phyloP scores from a whole-genome alignment of 1,140 invertebrate genomes.

The Ceratoteleas bidentatus region DNA sequence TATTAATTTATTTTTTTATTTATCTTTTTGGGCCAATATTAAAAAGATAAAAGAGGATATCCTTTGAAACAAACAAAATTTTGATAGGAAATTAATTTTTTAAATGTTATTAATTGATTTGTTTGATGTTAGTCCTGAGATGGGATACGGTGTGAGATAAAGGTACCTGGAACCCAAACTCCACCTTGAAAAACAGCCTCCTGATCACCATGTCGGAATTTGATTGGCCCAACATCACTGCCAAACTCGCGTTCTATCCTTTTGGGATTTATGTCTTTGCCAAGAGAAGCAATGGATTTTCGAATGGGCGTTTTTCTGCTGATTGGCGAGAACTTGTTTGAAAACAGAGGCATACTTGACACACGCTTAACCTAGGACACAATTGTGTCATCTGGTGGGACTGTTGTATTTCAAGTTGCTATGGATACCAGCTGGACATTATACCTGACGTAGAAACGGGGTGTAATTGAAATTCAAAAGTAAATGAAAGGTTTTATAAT shows the following conservation, averaged over 20 bases:
- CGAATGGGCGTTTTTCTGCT: constrained; percentile 82
- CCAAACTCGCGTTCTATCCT: constrained; percentile 83
- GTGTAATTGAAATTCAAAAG: no score
- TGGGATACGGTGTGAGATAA: no score
- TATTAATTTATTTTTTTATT: no score
- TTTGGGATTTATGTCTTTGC: constrained; percentile 83
- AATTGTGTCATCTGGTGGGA: constrained; percentile 6
- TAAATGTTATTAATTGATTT: no score
- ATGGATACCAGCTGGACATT: constrained; percentile 9
- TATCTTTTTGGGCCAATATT: no score
- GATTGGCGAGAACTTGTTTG: constrained; percentile 81
- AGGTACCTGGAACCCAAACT: constrained; percentile 84
- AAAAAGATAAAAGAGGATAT: no score
- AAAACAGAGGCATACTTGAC: constrained; percentile 71
- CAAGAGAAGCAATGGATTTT: constrained; percentile 81
- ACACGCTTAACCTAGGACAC: constrained; percentile 26
- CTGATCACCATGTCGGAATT: constrained; percentile 84
- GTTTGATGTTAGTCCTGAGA: no score
- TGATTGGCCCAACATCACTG: constrained; percentile 82
- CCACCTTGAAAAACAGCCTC: constrained; percentile 85
- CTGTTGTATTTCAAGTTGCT: neutral
- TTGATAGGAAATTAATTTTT: no score
- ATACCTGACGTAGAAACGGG: no score
- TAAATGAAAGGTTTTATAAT: no score
- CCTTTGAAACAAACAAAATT: no score